Conservation (phyloP, 2,113 vertebrate genomes). For the Parus major region DNA sequence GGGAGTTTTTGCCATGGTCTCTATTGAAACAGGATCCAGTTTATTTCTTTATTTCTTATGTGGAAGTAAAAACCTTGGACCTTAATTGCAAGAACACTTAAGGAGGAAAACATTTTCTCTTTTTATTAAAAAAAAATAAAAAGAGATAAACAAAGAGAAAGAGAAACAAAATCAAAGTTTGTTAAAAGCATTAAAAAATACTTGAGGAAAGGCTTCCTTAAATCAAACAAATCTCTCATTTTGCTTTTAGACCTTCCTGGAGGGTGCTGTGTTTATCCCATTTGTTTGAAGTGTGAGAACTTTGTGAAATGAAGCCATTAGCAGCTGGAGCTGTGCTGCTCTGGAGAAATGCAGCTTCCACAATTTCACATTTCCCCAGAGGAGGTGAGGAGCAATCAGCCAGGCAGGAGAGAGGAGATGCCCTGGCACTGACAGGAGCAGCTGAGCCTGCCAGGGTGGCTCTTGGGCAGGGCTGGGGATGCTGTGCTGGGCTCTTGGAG, state of each 20-base stretch:
- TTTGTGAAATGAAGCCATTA: not conserved
- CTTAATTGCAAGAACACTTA: not conserved
- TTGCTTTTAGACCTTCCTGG: not conserved
- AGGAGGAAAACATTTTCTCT: not conserved
- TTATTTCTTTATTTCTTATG: not conserved
- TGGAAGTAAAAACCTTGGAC: not conserved
- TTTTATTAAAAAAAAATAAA: not conserved
- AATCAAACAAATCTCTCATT: not conserved
- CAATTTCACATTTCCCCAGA: not conserved
- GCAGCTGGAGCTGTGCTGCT: not conserved
- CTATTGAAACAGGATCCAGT: not conserved
- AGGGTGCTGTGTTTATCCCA: not conserved
- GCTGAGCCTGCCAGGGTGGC: not conserved
- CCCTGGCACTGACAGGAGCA: not conserved
- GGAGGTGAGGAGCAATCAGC: not conserved
- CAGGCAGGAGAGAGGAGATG: not conserved
- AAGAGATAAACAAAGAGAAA: too few species aligned
- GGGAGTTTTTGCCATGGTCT: not conserved
- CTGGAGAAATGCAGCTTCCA: not conserved
- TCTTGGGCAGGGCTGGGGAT: not conserved
- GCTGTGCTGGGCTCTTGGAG: not conserved
- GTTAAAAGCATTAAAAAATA: not conserved
- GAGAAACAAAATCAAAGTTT: not conserved
- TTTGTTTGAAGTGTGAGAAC: not conserved
- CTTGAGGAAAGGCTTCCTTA: not conserved